Percentiles rank a stretch among this genome's conserved stretches.
These are phyloP conservation scores for Hyperopisus bebe DNA, from an alignment of 2,113 vertebrate species.

Conservation along the genomic window DNA sequence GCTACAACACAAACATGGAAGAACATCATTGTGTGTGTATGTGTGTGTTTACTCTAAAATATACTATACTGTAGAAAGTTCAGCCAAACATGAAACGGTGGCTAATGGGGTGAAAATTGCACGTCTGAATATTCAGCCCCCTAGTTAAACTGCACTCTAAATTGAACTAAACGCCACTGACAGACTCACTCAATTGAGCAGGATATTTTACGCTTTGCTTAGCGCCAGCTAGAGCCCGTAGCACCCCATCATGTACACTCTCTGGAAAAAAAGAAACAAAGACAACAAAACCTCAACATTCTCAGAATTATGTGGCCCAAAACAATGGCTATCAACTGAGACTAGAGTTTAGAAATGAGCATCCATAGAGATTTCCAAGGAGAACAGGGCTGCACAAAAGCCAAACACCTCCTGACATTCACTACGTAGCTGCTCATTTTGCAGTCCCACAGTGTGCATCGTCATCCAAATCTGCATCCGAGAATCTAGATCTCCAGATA, in stretches of 20 bases:
- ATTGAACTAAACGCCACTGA: slow-evolving; percentile 6
- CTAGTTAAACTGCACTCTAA: slow-evolving; percentile 5
- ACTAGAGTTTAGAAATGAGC: not conserved
- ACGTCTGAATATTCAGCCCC: slow-evolving; percentile 9
- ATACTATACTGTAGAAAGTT: slow-evolving; percentile 12
- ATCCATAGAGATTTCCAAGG: not conserved
- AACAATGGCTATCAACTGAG: not conserved
- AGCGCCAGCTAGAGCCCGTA: not conserved
- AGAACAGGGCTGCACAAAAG: not conserved
- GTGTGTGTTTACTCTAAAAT: slow-evolving; percentile 24
- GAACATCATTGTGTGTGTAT: slow-evolving; percentile 11
- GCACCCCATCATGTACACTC: not conserved
- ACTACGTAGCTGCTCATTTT: not conserved
- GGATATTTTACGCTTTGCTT: not conserved
- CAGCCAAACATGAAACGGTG: not conserved
- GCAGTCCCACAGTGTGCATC: not conserved
- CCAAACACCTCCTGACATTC: not conserved
- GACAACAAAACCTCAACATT: too few relatives aligned
- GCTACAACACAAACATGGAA: slow-evolving; percentile 25
- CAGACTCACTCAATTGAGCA: not conserved
- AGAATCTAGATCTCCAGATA: not conserved
- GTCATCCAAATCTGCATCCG: not conserved
- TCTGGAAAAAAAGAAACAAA: not conserved
- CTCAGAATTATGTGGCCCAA: not conserved
- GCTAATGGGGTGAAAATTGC: slow-evolving; percentile 25